Base-by-base conservation (phyloP, 1,140 invertebrate genomes). In the Marisa cornuarietis region DNA sequence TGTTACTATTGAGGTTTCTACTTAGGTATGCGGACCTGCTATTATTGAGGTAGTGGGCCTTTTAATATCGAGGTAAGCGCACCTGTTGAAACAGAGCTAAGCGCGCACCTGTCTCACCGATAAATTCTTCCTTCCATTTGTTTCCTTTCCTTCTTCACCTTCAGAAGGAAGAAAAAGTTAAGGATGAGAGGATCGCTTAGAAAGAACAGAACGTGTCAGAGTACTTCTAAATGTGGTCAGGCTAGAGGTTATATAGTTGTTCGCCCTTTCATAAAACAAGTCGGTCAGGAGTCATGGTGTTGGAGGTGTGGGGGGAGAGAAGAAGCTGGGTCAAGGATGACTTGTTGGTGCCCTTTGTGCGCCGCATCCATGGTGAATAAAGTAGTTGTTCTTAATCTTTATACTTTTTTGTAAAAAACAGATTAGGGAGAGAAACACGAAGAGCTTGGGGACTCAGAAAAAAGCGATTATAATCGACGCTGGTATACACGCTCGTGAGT, bases 401-500 rank as follows among this genome's bases (percentile, higher is more conserved):
- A 20, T 78, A 52, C 74, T 7, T 74, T 16, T 65, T 1, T 62
- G n/a, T n/a, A n/a, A 26, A 24, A 20, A 11, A 58, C 54, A 58
- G 54, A 58, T 58, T 58, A 58, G 54, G 16, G 54, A 58, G 16
- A 3, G n/a, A 24, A 61, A 24, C 52, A 24, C n/a, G 11, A 52
- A 63, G 26, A 26, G 18, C 42, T 24, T 8, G 5, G 54, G 79
- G 0, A 49, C 42, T n/a, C 42, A 66, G 24, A 83, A 80, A 63
- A 76, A 76, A 76, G 81, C 79, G 18, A 82, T 85, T 13, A 77
- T 83, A 18, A 82, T 87, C 4, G 87, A 88, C 72, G 86, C 83
- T 26, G 87, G 85, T 2, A 92, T 92, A 24, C 91, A 92, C 82
- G 91, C 90, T 16, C 68, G 91, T 58, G 91, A 92, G 83, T 92